A percentile compares a stretch with the other conserved stretches of the same genome.
Conservation (phyloP, 2,797 vertebrate genomes). For the Ibycter americanus region DNA sequence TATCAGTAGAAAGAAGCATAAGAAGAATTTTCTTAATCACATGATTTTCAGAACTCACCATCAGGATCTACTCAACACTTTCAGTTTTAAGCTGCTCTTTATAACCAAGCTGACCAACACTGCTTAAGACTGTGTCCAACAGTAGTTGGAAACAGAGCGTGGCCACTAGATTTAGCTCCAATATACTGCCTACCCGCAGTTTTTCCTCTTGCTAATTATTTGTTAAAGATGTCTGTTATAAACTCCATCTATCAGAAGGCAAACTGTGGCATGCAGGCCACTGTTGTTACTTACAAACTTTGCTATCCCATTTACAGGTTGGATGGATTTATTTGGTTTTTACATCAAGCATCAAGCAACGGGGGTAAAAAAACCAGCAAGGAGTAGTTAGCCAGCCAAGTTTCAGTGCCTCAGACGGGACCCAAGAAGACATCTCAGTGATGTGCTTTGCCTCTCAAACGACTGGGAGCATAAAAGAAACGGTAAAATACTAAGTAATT, state of each 20-base stretch:
- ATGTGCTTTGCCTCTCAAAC: background rate
- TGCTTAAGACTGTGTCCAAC: background rate
- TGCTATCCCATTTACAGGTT: background rate
- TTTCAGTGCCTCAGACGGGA: background rate
- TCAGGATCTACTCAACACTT: background rate
- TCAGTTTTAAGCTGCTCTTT: background rate
- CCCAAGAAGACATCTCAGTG: background rate
- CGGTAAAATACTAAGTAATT: conserved; percentile 3
- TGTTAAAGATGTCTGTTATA: background rate
- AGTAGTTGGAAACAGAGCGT: background rate
- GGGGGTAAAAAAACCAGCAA: background rate
- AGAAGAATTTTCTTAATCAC: background rate
- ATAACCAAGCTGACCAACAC: background rate
- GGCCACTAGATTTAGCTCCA: background rate
- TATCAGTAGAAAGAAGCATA: background rate
- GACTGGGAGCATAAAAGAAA: background rate
- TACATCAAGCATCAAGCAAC: background rate
- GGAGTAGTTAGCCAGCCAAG: background rate
- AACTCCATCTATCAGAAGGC: background rate
- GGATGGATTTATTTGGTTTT: background rate
- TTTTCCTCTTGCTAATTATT: background rate
- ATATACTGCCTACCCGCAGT: background rate
- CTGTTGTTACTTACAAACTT: background rate
- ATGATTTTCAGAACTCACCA: background rate
- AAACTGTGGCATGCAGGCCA: background rate